These are phyloP conservation scores for Gambusia affinis DNA, from an alignment of 2,113 vertebrate species.

Conservation along the genomic window DNA sequence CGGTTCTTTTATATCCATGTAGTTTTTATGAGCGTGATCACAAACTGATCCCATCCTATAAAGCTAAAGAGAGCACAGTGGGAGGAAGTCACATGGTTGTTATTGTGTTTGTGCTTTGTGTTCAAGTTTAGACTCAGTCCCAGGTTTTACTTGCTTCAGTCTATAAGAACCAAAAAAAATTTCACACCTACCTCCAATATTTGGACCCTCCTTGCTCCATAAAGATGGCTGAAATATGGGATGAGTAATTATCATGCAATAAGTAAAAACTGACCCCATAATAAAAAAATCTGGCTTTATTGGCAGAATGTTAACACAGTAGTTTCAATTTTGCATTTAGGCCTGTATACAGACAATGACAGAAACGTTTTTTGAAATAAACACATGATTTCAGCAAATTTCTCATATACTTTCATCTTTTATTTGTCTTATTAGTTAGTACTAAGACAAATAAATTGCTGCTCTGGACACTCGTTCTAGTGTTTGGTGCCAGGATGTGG, in stretches of 20 bases:
- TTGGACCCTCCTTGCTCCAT: slow-evolving; percentile 12
- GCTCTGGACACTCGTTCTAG: neutral
- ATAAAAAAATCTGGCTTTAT: slow-evolving; percentile 28
- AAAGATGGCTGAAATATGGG: slow-evolving; percentile 48
- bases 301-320: neutral
- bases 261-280: slow-evolving; percentile 19
- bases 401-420: neutral
- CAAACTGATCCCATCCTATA: slow-evolving; percentile 23
- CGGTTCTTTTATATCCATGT: slow-evolving; percentile 40
- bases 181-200: neutral
- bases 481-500: neutral
- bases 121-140: neutral
- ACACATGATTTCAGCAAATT: neutral
- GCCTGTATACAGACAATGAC: neutral
- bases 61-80: slow-evolving; percentile 11
- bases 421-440: neutral
- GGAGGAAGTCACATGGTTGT: neutral
- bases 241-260: slow-evolving; percentile 33
- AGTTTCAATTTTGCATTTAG: neutral
- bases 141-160: neutral
- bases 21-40: slow-evolving; percentile 51
- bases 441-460: neutral
- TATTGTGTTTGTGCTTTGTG: neutral
- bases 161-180: neutral
- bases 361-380: neutral